Conservation (phyloP, 2,888 invertebrate species). For the Hybos culiciformis region DNA sequence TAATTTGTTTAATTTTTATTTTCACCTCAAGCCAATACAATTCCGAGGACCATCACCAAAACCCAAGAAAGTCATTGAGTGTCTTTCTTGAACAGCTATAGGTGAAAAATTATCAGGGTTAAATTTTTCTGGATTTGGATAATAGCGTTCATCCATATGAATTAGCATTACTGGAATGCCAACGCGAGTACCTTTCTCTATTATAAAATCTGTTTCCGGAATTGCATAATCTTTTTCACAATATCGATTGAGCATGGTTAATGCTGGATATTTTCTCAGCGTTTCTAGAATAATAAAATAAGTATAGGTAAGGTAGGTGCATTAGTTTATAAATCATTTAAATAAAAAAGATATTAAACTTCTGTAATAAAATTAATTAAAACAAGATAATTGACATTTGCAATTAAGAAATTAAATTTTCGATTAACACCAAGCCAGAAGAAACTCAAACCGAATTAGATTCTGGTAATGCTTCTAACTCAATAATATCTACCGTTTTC, state of each 20-base stretch:
- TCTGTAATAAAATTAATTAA: too few relatives aligned
- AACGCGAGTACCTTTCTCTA: constrained; percentile 35
- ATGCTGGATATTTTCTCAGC: constrained; percentile 41
- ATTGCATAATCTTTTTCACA: constrained; percentile 37
- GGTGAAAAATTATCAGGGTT: constrained; percentile 42
- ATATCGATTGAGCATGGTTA: constrained; percentile 36
- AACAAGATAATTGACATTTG: too few relatives aligned
- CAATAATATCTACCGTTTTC: too few relatives aligned
- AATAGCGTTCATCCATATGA: constrained; percentile 44
- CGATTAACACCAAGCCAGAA: too few relatives aligned
- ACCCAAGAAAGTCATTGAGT: constrained; percentile 20
- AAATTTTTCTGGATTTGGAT: constrained; percentile 42
- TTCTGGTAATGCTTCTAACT: too few relatives aligned
- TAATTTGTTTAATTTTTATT: neutral
- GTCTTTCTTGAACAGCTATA: constrained; percentile 35
- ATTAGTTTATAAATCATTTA: too few relatives aligned
- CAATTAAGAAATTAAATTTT: too few relatives aligned
- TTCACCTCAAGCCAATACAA: constrained; percentile 23
- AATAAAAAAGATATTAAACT: too few relatives aligned
- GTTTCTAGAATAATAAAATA: constrained; percentile 33
- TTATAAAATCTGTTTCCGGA: constrained; percentile 34
- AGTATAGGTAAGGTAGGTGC: neutral
- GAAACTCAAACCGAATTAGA: too few relatives aligned
- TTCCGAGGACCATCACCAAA: constrained; percentile 27
- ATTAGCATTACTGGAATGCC: constrained; percentile 36